A percentile compares a stretch with the other conserved stretches of the same genome.
Evolutionary conservation across 2,113 vertebrate genomes (phyloP).

Genomic region (Zapornia atra): DNA sequence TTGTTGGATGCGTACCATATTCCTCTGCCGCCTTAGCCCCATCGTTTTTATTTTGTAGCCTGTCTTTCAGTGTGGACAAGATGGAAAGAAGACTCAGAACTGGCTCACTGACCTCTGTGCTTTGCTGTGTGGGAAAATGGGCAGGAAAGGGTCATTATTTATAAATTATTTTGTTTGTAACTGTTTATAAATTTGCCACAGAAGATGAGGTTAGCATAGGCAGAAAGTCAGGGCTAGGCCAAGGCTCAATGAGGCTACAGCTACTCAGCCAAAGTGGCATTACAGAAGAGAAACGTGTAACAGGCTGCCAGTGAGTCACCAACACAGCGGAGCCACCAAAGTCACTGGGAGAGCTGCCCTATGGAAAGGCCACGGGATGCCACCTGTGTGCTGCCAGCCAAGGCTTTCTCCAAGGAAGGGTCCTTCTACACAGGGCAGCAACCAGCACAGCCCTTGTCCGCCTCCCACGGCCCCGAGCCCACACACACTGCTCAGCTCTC

Average conservation of each 20-base stretch:
- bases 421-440: neutral
- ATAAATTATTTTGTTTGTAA: neutral
- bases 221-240: neutral
- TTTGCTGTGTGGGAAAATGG: rapidly evolving
- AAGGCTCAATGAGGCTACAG: neutral
- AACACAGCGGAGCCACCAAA: rapidly evolving
- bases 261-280: neutral
- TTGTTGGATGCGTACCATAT: slow-evolving; percentile 45
- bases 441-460: rapidly evolving
- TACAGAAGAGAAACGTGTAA: neutral
- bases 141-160: neutral
- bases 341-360: rapidly evolving
- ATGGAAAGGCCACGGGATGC: rapidly evolving
- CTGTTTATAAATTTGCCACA: too few relatives aligned
- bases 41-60: neutral
- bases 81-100: neutral
- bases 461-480: neutral
- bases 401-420: neutral
- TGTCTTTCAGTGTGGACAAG: neutral
- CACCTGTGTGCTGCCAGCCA: neutral
- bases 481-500: neutral
- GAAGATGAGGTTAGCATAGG: neutral
- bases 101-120: neutral
- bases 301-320: rapidly evolving
- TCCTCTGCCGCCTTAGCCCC: slow-evolving; percentile 44